phyloP scores from a whole-genome alignment of 2,797 vertebrate species.

The Tadarida brasiliensis region DNA sequence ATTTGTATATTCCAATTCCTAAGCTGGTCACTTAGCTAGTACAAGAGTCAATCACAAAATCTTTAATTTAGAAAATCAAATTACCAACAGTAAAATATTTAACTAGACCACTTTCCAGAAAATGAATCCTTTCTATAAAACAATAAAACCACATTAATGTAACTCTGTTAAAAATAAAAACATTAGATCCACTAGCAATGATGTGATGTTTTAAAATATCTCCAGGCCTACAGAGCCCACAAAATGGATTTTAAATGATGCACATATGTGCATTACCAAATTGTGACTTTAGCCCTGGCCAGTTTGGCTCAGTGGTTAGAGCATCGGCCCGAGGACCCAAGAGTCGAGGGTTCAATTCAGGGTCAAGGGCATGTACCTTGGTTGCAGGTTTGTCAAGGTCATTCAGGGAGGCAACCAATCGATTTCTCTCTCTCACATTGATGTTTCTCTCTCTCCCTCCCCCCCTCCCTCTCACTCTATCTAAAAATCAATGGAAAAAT shows the following conservation, averaged over 20 bases:
- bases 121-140: slow-evolving; percentile 54
- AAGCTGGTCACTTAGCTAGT: background rate
- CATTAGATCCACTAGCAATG: slow-evolving; percentile 8
- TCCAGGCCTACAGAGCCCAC: background rate
- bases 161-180: slow-evolving; percentile 58
- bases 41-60: slow-evolving; percentile 49
- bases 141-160: slow-evolving; percentile 41
- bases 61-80: slow-evolving; percentile 61
- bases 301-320: too few species aligned
- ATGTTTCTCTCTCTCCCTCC: too few species aligned
- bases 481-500: too few species aligned
- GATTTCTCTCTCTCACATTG: too few species aligned
- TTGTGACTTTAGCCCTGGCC: background rate
- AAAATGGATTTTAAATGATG: slow-evolving; percentile 37
- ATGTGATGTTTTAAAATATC: slow-evolving; percentile 62
- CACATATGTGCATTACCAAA: background rate
- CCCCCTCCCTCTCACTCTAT: too few species aligned
- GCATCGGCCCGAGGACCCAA: too few species aligned
- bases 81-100: slow-evolving; percentile 19
- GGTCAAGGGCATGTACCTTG: too few species aligned
- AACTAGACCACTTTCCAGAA: slow-evolving; percentile 54
- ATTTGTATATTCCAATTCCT: background rate
- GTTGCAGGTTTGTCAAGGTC: too few species aligned
- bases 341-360: too few species aligned
- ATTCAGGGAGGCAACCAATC: too few species aligned